These are phyloP conservation scores for Drosophila parthenogenetica DNA, from an alignment of 2,888 invertebrate genomes.

Conservation along the genomic window DNA sequence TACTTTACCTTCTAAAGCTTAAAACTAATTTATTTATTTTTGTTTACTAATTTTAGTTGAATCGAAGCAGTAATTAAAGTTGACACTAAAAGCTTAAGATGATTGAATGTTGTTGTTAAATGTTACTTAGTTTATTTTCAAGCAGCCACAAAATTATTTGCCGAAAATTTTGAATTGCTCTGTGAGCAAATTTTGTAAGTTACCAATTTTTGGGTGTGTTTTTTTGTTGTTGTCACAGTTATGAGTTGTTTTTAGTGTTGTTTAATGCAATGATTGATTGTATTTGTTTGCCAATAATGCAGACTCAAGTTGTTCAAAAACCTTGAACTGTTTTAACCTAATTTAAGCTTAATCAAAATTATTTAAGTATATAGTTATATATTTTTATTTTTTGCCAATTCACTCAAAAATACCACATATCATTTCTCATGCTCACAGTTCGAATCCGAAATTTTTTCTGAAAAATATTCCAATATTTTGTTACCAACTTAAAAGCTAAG, in stretches of 20 bases:
- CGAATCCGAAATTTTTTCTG: conserved; percentile 52
- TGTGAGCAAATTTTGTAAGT: conserved; percentile 58
- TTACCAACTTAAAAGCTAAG: conserved; percentile 69
- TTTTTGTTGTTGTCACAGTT: conserved; percentile 60
- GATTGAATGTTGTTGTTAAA: conserved; percentile 29
- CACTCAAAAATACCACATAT: conserved; percentile 73
- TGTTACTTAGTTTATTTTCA: conserved; percentile 53
- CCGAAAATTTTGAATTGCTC: conserved; percentile 47
- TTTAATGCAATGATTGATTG: conserved; percentile 60
- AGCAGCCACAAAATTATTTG: conserved; percentile 82
- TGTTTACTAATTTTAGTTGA: conserved; percentile 8
- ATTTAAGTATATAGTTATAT: conserved; percentile 65
- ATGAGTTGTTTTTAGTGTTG: conserved; percentile 56
- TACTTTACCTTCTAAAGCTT: conserved; percentile 57
- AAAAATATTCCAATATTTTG: conserved; percentile 56
- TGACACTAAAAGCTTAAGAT: conserved; percentile 65
- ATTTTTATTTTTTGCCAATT: conserved; percentile 36
- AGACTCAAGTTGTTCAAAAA: conserved; percentile 38
- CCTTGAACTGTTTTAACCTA: conserved; percentile 57
- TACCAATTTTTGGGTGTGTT: conserved; percentile 31
- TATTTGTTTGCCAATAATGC: conserved; percentile 45
- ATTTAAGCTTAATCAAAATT: conserved; percentile 63
- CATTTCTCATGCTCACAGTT: conserved; percentile 70
- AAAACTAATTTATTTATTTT: conserved; percentile 37
- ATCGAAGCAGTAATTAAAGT: conserved; percentile 47